Conservation (phyloP, 2,888 invertebrate species). For the Helobdella robusta region DNA sequence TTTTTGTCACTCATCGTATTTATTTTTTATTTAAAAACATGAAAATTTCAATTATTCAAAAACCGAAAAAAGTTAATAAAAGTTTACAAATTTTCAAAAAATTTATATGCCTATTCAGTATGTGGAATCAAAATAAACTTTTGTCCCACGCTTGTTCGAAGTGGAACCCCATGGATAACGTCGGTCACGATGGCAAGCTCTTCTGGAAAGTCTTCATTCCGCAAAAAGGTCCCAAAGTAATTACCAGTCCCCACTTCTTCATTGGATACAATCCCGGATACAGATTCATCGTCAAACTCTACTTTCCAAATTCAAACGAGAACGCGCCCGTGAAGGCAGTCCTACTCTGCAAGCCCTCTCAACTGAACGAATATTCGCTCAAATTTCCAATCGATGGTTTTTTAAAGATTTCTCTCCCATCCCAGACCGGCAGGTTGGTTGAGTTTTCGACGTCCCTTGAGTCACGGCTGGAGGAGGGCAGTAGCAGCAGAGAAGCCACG, state of each 20-base stretch:
- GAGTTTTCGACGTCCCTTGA: too few relatives aligned
- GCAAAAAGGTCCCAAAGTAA: background rate
- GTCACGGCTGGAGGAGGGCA: too few relatives aligned
- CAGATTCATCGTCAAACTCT: background rate
- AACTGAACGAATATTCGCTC: background rate
- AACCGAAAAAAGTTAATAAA: background rate
- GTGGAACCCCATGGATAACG: constrained; percentile 2
- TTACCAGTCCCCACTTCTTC: constrained; percentile 15
- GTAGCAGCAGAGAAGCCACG: too few relatives aligned
- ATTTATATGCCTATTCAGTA: constrained; percentile 2
- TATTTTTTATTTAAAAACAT: background rate
- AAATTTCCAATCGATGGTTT: constrained; percentile 3
- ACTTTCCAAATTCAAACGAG: background rate
- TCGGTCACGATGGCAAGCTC: constrained; percentile 11
- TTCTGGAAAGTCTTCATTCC: background rate
- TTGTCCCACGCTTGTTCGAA: too few relatives aligned
- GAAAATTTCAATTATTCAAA: background rate
- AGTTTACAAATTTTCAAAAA: constrained; percentile 1
- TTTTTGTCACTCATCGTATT: too few relatives aligned
- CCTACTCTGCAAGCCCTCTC: background rate
- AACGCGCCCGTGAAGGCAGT: background rate
- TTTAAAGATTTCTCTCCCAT: background rate
- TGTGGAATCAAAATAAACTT: constrained; percentile 6
- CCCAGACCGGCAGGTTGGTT: background rate
- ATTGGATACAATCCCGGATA: constrained; percentile 10